phyloP scores from a whole-genome alignment of 2,888 invertebrate genomes.

The Ophion obscuratus region DNA sequence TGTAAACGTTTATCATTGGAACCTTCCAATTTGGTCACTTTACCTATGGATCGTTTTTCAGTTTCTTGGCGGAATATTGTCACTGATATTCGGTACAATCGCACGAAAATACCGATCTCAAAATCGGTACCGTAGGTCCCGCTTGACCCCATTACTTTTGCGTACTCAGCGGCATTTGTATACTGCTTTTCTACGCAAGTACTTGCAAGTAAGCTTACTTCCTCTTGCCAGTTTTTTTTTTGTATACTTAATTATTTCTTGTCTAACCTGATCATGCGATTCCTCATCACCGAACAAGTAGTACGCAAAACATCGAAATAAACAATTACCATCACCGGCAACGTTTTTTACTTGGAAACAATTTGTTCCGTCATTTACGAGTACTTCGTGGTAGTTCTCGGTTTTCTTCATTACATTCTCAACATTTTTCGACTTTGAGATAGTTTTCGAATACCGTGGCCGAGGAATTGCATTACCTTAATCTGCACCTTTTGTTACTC shows the following conservation, averaged over 20 bases:
- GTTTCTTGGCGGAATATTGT: background rate
- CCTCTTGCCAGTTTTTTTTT: background rate
- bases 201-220: background rate
- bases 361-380: too few relatives aligned
- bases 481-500: too few relatives aligned
- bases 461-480: too few relatives aligned
- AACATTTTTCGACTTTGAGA: background rate
- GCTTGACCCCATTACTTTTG: background rate
- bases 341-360: too few relatives aligned
- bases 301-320: background rate
- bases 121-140: conserved; percentile 4
- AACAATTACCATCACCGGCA: too few relatives aligned
- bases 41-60: background rate
- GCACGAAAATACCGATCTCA: conserved; percentile 6
- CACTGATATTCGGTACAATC: background rate
- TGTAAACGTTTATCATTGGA: background rate
- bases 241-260: background rate
- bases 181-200: background rate
- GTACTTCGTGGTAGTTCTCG: too few relatives aligned
- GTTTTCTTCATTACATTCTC: too few relatives aligned
- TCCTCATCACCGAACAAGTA: background rate
- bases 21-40: background rate
- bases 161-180: background rate
- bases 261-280: background rate
- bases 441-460: too few relatives aligned